Percentiles rank a stretch among this genome's conserved stretches.
These are phyloP conservation scores for Numenius phaeopus DNA, from an alignment of 2,797 vertebrate genomes.

Conservation along the genomic window DNA sequence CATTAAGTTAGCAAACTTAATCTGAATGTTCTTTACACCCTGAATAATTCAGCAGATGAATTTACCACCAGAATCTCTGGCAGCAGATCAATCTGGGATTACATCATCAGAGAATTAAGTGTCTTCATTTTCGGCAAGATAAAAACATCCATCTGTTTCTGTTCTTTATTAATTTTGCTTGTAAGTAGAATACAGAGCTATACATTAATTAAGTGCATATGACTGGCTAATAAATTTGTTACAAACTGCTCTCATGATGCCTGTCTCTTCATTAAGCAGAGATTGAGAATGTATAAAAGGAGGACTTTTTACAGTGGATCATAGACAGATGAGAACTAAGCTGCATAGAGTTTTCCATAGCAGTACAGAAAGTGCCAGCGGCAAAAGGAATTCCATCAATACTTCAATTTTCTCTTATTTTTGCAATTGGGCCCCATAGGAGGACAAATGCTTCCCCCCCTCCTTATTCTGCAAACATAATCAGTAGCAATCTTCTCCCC, in stretches of 20 bases:
- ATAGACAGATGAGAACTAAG: not conserved
- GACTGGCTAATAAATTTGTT: conserved; percentile 53
- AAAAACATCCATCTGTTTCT: conserved; percentile 29
- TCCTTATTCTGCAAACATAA: not conserved
- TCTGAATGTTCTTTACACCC: not conserved
- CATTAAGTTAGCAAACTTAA: not conserved
- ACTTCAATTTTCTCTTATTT: not conserved
- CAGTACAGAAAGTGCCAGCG: not conserved
- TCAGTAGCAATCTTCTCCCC: not conserved
- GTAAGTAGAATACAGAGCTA: conserved; percentile 30
- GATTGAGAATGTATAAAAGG: not conserved
- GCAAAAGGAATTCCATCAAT: not conserved
- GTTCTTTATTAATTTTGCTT: conserved; percentile 49
- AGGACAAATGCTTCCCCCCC: not conserved
- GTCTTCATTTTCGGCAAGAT: conserved; percentile 28
- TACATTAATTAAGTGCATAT: conserved; percentile 63
- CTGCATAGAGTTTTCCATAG: not conserved
- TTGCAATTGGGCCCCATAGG: not conserved
- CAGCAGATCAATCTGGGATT: conserved; percentile 27
- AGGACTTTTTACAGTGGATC: not conserved
- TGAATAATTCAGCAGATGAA: conserved; percentile 18
- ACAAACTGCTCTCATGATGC: conserved; percentile 8
- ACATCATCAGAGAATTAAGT: conserved; percentile 53
- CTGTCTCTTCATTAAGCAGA: conserved; percentile 9
- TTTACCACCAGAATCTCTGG: conserved; percentile 34